Conservation (phyloP, 2,113 vertebrate genomes). For the Hemicordylus capensis region DNA sequence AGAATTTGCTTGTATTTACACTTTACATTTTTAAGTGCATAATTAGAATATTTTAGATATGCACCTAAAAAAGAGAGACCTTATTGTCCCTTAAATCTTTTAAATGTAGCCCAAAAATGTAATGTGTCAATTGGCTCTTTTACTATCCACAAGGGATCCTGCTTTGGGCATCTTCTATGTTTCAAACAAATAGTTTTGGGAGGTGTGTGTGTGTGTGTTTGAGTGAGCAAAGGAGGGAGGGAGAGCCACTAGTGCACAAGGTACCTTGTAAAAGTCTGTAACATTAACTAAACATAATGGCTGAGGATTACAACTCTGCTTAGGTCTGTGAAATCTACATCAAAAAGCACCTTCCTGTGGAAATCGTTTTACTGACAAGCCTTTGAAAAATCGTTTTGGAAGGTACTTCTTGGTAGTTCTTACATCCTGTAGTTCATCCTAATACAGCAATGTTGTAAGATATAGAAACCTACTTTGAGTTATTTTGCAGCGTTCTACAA, state of each 20-base stretch:
- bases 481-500: not conserved
- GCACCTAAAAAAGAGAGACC: no score
- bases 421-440: not conserved
- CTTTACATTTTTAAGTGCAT: not conserved
- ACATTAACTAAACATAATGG: not conserved
- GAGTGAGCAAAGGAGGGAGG: no score
- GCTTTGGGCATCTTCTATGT: slow-evolving; percentile 20
- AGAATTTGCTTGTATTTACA: not conserved
- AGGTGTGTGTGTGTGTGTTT: not conserved
- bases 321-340: not conserved
- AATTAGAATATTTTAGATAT: not conserved
- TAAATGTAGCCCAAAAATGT: not conserved
- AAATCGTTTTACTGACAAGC: slow-evolving; percentile 5
- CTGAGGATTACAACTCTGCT: slow-evolving; percentile 17
- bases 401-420: not conserved
- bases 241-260: rapidly evolving
- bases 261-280: slow-evolving; percentile 4
- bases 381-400: slow-evolving; percentile 31
- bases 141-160: no score
- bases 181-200: not conserved
- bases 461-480: not conserved
- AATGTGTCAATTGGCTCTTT: not conserved
- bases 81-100: no score
- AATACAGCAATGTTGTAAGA: not conserved
- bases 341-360: not conserved